Evolutionary conservation across 1,140 invertebrate species (phyloP).

Genomic region (Dysdera silvatica): DNA sequence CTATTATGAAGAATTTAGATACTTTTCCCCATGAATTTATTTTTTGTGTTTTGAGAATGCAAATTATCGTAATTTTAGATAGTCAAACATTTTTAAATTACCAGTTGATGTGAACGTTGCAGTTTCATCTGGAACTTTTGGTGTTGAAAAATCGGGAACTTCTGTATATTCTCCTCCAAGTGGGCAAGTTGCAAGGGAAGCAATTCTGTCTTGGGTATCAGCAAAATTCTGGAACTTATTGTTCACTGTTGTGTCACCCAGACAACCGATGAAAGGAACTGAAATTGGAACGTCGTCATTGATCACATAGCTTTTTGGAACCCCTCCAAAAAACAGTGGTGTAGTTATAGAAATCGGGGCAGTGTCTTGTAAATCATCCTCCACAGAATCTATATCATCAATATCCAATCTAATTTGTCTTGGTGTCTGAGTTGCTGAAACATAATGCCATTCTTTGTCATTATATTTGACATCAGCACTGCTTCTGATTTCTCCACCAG

Average conservation of each 20-base stretch:
- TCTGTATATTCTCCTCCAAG: slow-evolving; percentile 33
- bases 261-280: slow-evolving; percentile 65
- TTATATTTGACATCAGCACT: slow-evolving; percentile 59
- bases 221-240: slow-evolving; percentile 72
- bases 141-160: not conserved
- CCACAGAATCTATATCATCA: slow-evolving; percentile 58
- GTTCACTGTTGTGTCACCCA: slow-evolving; percentile 78
- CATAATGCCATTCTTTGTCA: slow-evolving; percentile 87
- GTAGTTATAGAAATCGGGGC: slow-evolving; percentile 46
- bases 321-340: slow-evolving; percentile 72
- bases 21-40: no score
- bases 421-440: slow-evolving; percentile 62
- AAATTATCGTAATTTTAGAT: not conserved
- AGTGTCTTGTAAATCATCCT: slow-evolving; percentile 49
- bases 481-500: slow-evolving; percentile 48
- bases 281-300: slow-evolving; percentile 40
- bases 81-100: not conserved
- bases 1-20: no score
- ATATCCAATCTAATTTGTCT: slow-evolving; percentile 62
- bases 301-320: slow-evolving; percentile 55
- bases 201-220: slow-evolving; percentile 56
- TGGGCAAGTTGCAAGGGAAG: slow-evolving; percentile 59
- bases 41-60: no score
- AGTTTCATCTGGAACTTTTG: not conserved
- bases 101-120: not conserved